phyloP scores from a whole-genome alignment of 92 coral and sea anemone species.

The Nematostella vectensis region DNA sequence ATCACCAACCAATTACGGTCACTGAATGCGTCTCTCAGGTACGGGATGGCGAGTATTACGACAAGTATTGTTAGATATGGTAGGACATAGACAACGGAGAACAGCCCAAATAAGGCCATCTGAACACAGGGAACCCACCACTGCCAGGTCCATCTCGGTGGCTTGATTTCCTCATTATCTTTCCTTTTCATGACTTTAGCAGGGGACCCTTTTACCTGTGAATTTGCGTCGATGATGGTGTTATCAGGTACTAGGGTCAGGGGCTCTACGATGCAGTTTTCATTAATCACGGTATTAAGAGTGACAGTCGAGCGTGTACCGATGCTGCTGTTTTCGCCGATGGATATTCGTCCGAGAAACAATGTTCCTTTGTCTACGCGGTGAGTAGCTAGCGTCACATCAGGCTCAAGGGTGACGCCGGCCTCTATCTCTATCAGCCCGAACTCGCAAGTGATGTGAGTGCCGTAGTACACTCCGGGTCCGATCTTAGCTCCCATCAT shows the following conservation, averaged over 20 bases:
- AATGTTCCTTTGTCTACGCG: slow-evolving; percentile 8
- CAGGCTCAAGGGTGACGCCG: neutral
- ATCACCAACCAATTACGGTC: neutral
- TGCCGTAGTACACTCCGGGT: slow-evolving; percentile 4
- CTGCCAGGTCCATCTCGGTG: neutral
- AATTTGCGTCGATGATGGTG: slow-evolving; percentile 5
- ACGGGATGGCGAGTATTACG: neutral
- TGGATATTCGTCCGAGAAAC: slow-evolving; percentile 7
- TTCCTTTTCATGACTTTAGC: neutral
- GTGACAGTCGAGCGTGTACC: slow-evolving; percentile 7
- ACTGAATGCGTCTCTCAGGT: slow-evolving; percentile 1
- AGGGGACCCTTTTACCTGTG: slow-evolving; percentile 8
- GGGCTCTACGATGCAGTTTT: slow-evolving; percentile 6
- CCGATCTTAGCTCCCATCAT: slow-evolving; percentile 11
- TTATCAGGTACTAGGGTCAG: slow-evolving; percentile 10
- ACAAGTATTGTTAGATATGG: slow-evolving; percentile 1
- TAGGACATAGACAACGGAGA: neutral
- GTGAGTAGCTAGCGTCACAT: slow-evolving; percentile 4
- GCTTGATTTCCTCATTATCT: neutral
- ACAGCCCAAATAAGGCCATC: neutral
- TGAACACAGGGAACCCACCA: slow-evolving; percentile 10
- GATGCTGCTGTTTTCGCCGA: slow-evolving; percentile 9
- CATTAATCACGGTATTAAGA: slow-evolving; percentile 2
- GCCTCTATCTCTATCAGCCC: slow-evolving; percentile 5
- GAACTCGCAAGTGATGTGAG: neutral